Evolutionary conservation across 2,113 vertebrate species (phyloP), one percentile per base, ranked within the genome.

Genomic region (Promerops cafer): DNA sequence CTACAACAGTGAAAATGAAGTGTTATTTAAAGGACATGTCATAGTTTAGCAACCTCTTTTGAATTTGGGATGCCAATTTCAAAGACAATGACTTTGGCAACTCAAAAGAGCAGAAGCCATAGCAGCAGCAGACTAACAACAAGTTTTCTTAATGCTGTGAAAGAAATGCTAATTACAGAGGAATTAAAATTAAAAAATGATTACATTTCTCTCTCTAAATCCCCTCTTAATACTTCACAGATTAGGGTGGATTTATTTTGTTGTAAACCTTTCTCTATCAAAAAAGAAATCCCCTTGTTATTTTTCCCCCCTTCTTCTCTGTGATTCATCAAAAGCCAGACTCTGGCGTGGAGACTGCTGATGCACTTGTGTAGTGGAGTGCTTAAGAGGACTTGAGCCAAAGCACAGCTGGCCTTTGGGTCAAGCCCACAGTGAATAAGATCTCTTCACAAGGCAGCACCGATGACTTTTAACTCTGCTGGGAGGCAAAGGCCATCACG

Each of bases 181-280:
- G 92, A 93, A 97, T 96, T 97, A 96, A 93, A 95, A 87, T 84
- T 0, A 10, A 90, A 88, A 97, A 94, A 93, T 78, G n/a, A 97
- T 96, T 96, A 87, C 80, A 94, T 92, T 94, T 95, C 80, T 81
- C 87, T 69, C 80, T 87, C 83, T 89, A 97, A 97, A 97, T 91
- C 93, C 93, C 83, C 44, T 93, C 94, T 94, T 96, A 97, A 96
- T 89, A 87, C 92, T 92, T 90, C 76, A 65, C 88, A 96, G 96
- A 95, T 97, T 97, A 96, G 90, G 37, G 45, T 94, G 93, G 93
- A 96, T 96, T 96, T 96, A 92, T 93, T 94, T 93, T 93, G 95
- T 95, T 85, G 90, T 92, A 97, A 95, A 93, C 44, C 72, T 87
- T 92, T 76, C 70, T 64, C 83, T 95, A 90, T 79, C 26, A 81